Evolutionary conservation across 2,797 vertebrate genomes (phyloP).

Genomic region (Channa striata): DNA sequence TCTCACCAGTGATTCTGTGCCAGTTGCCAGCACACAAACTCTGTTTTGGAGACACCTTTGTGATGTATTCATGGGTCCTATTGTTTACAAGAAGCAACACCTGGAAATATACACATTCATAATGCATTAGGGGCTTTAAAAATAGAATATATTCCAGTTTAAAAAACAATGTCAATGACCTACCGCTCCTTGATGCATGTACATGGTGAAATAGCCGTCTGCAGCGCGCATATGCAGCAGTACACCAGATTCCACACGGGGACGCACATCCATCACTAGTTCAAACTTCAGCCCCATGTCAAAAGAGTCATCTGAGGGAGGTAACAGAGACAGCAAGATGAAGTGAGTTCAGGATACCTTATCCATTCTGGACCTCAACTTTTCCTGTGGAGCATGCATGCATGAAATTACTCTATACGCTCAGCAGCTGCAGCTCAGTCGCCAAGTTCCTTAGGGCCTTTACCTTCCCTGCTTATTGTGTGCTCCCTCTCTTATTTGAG

Average conservation of each 20-base stretch:
- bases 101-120: conserved; percentile 70
- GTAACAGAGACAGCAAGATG: conserved; percentile 32
- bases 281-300: conserved; percentile 90
- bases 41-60: conserved; percentile 86
- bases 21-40: conserved; percentile 91
- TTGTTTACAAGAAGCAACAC: conserved; percentile 91
- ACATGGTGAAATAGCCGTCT: conserved; percentile 88
- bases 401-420: conserved; percentile 56
- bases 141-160: neutral
- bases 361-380: conserved; percentile 2
- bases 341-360: conserved; percentile 15
- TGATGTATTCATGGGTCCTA: conserved; percentile 88
- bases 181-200: conserved; percentile 90
- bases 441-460: conserved; percentile 25
- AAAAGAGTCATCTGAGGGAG: conserved; percentile 88
- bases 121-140: neutral
- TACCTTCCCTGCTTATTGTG: conserved; percentile 2
- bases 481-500: conserved; percentile 15
- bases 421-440: conserved; percentile 63
- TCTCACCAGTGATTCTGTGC: conserved; percentile 92
- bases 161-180: neutral
- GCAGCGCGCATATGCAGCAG: conserved; percentile 87
- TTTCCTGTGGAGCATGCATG: conserved; percentile 21
- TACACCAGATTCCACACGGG: conserved; percentile 90
- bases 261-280: conserved; percentile 92